Percentiles rank a stretch among this genome's conserved stretches.
These are phyloP conservation scores for Anaspis maculata DNA, from an alignment of 2,888 invertebrate species.

Conservation along the genomic window DNA sequence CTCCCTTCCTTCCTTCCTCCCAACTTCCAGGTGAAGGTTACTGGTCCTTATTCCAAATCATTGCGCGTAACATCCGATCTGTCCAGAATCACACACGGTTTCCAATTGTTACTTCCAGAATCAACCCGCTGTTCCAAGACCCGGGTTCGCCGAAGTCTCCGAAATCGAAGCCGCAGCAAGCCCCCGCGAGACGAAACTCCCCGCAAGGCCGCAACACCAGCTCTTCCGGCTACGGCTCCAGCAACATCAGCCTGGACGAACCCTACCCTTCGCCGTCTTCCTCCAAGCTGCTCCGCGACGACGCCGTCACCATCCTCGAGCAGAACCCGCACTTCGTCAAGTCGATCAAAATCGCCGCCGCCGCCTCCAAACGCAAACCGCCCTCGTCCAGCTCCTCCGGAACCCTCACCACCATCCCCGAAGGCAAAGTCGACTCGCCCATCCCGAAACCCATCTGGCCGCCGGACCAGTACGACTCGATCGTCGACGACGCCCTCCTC, in stretches of 20 bases:
- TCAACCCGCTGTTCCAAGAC: conserved; percentile 40
- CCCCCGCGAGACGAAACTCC: no score
- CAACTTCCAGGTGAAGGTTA: no score
- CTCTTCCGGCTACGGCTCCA: conserved; percentile 41
- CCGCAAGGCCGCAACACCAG: conserved; percentile 34
- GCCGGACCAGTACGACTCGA: conserved; percentile 31
- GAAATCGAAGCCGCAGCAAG: conserved; percentile 2
- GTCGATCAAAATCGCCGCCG: conserved; percentile 31
- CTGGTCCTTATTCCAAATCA: no score
- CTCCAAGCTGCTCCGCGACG: conserved; percentile 31
- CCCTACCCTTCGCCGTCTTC: conserved; percentile 27
- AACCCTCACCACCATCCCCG: conserved; percentile 42
- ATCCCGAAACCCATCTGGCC: conserved; percentile 44
- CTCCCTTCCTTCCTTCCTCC: no score
- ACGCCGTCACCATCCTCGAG: conserved; percentile 34
- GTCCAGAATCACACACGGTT: no score
- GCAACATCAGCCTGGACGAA: conserved; percentile 27
- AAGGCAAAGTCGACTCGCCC: conserved; percentile 40
- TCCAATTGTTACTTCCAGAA: conserved; percentile 35
- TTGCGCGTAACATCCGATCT: no score
- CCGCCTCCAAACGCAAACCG: conserved; percentile 20
- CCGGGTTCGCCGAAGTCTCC: conserved; percentile 8
- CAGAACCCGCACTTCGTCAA: conserved; percentile 39
- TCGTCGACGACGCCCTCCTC: conserved; percentile 39
- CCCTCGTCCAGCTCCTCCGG: conserved; percentile 29